These are phyloP conservation scores for Percopsis omiscomaycus DNA, from an alignment of 2,797 vertebrate species.

Conservation along the genomic window DNA sequence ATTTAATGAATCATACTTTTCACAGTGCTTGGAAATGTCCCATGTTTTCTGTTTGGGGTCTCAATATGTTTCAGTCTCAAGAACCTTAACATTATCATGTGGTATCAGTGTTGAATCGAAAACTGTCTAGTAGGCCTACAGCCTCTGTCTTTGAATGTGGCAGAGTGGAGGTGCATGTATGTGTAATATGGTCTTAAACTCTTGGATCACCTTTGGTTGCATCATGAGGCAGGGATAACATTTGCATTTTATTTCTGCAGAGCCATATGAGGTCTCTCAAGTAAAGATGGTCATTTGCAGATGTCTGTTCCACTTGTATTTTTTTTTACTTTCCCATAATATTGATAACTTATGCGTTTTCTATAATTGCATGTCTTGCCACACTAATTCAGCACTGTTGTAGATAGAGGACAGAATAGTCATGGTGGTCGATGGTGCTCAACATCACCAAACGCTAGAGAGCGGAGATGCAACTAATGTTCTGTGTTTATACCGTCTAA, in stretches of 20 bases:
- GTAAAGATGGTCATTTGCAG: constrained; percentile 78
- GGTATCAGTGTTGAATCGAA: constrained; percentile 77
- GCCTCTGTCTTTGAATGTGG: constrained; percentile 78
- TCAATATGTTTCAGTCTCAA: constrained; percentile 71
- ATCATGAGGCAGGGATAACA: constrained; percentile 72
- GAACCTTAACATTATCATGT: constrained; percentile 68
- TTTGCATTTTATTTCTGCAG: constrained; percentile 75
- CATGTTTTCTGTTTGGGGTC: constrained; percentile 66
- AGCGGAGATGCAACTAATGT: constrained; percentile 71
- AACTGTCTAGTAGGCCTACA: constrained; percentile 65
- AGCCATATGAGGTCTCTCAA: constrained; percentile 76
- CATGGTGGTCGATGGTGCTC: constrained; percentile 62
- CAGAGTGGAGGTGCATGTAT: constrained; percentile 76
- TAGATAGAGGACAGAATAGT: constrained; percentile 64
- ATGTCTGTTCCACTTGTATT: constrained; percentile 73
- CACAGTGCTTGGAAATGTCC: constrained; percentile 75
- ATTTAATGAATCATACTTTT: constrained; percentile 79
- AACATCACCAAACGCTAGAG: constrained; percentile 57
- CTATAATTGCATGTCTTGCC: constrained; percentile 78
- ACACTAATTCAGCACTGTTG: constrained; percentile 78
- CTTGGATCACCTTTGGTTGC: constrained; percentile 72
- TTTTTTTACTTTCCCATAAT: constrained; percentile 75
- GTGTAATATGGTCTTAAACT: constrained; percentile 74
- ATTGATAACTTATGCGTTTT: constrained; percentile 76
- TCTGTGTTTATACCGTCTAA: constrained; percentile 71